Percentiles rank a stretch among this genome's conserved stretches.
These are phyloP conservation scores for Tragelaphus imberbis DNA, from an alignment of 2,113 vertebrate species.

Conservation along the genomic window DNA sequence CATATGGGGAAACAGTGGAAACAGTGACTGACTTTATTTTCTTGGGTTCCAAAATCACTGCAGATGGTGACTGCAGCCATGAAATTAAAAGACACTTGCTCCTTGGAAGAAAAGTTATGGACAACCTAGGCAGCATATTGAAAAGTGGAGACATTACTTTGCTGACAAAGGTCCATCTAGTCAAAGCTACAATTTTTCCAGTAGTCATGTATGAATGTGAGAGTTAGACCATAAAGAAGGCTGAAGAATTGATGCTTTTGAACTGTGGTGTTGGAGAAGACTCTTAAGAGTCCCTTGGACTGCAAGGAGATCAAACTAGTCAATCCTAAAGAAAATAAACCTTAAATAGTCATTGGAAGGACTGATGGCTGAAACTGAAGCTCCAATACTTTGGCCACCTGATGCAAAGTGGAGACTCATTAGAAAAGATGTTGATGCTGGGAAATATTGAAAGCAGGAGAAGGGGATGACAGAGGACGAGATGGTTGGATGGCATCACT, in stretches of 20 bases:
- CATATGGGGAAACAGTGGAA: no score
- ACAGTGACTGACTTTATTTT: no score
- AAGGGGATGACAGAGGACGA: background rate
- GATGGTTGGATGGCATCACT: background rate
- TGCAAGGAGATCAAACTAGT: background rate
- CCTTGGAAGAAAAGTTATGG: background rate
- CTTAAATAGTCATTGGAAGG: background rate
- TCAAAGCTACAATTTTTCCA: background rate
- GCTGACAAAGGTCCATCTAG: background rate
- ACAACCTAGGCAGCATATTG: background rate
- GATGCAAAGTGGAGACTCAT: background rate
- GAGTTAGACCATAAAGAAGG: background rate
- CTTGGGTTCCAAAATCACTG: no score
- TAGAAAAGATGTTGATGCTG: background rate
- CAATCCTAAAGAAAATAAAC: background rate
- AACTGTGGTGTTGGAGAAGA: background rate
- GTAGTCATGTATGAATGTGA: background rate
- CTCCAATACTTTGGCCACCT: background rate
- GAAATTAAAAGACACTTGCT: background rate
- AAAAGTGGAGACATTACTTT: background rate
- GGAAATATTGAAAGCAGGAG: background rate
- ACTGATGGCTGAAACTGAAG: background rate
- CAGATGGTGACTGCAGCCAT: background rate
- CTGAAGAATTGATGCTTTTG: background rate
- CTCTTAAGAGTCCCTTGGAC: background rate